phyloP scores from a whole-genome alignment of 2,888 invertebrate genomes.

The Chrysolina oricalcia region DNA sequence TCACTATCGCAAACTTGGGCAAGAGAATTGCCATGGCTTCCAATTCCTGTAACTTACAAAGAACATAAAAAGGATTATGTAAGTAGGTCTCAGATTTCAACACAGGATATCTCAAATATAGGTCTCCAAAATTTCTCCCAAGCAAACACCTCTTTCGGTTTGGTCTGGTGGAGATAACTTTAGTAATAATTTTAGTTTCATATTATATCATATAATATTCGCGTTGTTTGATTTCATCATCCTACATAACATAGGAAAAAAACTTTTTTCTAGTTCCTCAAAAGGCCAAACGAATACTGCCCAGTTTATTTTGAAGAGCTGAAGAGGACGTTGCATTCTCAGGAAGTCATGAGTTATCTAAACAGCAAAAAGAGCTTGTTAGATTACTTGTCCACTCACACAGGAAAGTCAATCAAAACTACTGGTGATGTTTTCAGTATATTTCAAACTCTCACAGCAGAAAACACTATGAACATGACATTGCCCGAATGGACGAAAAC shows the following conservation, averaged over 20 bases:
- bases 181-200: too few species aligned
- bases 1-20: conserved; percentile 72
- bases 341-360: conserved; percentile 16
- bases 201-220: too few species aligned
- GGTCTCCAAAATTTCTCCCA: too few species aligned
- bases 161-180: too few species aligned
- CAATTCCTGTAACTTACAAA: conserved; percentile 73
- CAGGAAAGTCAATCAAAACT: conserved; percentile 75
- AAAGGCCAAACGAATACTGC: conserved; percentile 66
- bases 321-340: neutral
- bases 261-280: conserved; percentile 58
- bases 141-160: too few species aligned
- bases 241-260: too few species aligned
- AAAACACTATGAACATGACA: conserved; percentile 74
- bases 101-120: too few species aligned
- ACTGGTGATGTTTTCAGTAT: conserved; percentile 71
- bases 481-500: conserved; percentile 59
- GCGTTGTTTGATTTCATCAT: too few species aligned
- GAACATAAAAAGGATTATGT: conserved; percentile 57
- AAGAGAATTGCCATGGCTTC: conserved; percentile 74
- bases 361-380: conserved; percentile 76
- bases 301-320: conserved; percentile 65
- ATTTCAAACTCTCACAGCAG: conserved; percentile 78
- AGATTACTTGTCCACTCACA: conserved; percentile 76
- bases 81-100: too few species aligned